Conservation (phyloP, 2,113 vertebrate genomes). For the Mustelus asterias region DNA sequence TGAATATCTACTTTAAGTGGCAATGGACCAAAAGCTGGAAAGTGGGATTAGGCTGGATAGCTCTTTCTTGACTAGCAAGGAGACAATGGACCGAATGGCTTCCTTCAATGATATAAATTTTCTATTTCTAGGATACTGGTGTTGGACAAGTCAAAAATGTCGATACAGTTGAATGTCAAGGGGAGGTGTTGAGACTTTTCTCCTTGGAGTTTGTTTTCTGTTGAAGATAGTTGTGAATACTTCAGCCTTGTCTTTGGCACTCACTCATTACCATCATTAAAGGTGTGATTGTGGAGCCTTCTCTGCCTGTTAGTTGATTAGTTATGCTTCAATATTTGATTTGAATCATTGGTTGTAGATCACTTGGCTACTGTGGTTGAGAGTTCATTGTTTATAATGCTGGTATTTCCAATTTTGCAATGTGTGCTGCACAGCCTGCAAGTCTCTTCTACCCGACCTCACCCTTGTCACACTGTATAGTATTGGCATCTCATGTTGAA, state of each 20-base stretch:
- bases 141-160: neutral
- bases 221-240: neutral
- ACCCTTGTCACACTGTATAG: too few species aligned
- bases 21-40: neutral
- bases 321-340: neutral
- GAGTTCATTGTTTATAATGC: too few species aligned
- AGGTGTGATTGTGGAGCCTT: too few species aligned
- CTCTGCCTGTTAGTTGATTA: too few species aligned
- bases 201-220: neutral
- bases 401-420: too few species aligned
- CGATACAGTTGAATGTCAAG: neutral
- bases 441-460: too few species aligned
- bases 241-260: neutral
- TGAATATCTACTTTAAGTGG: neutral
- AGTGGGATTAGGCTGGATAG: neutral
- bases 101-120: neutral
- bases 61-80: neutral
- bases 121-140: neutral
- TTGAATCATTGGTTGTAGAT: neutral
- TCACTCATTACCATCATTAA: neutral
- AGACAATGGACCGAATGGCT: neutral
- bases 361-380: too few species aligned
- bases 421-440: too few species aligned
- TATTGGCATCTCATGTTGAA: too few species aligned
- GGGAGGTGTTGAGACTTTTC: neutral